Evolutionary conservation across 1,140 invertebrate species (phyloP).

Genomic region (Micrasema longulum): DNA sequence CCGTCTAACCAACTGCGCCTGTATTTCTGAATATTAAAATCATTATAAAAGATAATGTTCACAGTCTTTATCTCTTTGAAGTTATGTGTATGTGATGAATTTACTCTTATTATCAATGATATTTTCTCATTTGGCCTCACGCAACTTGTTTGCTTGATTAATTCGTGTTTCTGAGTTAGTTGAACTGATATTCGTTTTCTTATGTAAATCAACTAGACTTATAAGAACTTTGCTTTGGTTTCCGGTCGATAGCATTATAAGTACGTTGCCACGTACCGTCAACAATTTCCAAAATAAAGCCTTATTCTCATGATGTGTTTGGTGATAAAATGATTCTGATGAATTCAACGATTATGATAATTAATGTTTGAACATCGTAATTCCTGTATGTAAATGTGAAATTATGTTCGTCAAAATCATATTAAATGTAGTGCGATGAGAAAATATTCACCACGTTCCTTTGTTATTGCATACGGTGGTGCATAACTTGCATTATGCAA

Average conservation of each 20-base stretch:
- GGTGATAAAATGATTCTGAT: slow-evolving; percentile 17
- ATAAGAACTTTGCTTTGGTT: slow-evolving; percentile 4
- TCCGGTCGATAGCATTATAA: slow-evolving; percentile 9
- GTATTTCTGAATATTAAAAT: no score
- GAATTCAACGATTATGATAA: slow-evolving; percentile 27
- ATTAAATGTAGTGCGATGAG: slow-evolving; percentile 24
- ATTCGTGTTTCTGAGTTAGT: slow-evolving; percentile 15
- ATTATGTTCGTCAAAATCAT: slow-evolving; percentile 32
- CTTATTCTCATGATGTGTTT: slow-evolving; percentile 8
- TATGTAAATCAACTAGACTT: slow-evolving; percentile 12
- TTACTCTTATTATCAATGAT: no score
- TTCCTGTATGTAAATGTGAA: slow-evolving; percentile 29
- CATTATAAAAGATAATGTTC: no score
- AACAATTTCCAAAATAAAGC: slow-evolving; percentile 1
- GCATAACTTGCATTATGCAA: no score
- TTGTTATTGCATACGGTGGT: neutral
- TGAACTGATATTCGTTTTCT: slow-evolving; percentile 14
- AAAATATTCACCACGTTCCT: slow-evolving; percentile 19
- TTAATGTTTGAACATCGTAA: slow-evolving; percentile 33
- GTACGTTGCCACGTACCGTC: slow-evolving; percentile 1
- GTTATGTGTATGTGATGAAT: no score
- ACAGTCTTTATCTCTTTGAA: no score
- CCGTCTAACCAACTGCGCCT: no score
- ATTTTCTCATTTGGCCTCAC: slow-evolving; percentile 7
- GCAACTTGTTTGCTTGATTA: slow-evolving; percentile 14